Conservation (phyloP, 1,140 invertebrate species). For the Bombus confusus region DNA sequence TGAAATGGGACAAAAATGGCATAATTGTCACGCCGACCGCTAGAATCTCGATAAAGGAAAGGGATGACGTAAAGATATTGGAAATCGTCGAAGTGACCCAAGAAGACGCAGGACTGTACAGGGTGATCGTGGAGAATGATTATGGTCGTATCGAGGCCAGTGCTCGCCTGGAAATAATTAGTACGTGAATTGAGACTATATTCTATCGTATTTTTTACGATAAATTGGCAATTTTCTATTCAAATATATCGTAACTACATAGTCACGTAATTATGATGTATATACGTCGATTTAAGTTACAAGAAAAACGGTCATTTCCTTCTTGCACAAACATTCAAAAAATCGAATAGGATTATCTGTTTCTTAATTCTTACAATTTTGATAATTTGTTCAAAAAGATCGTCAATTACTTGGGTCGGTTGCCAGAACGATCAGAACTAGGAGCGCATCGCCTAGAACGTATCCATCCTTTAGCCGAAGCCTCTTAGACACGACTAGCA, state of each 20-base stretch:
- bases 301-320: too few relatives aligned
- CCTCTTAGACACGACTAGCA: slow-evolving; percentile 78
- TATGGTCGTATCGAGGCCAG: slow-evolving; percentile 91
- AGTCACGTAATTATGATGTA: not conserved
- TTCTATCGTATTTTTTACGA: not conserved
- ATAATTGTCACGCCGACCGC: slow-evolving; percentile 85
- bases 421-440: slow-evolving; percentile 78
- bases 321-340: not conserved
- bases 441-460: slow-evolving; percentile 78
- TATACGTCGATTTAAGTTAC: not conserved
- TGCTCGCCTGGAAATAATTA: slow-evolving; percentile 91
- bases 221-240: not conserved
- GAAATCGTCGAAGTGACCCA: slow-evolving; percentile 89
- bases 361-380: not conserved
- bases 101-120: slow-evolving; percentile 92
- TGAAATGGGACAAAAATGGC: slow-evolving; percentile 92
- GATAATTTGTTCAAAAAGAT: slow-evolving; percentile 8
- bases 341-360: not conserved
- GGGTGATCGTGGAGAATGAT: slow-evolving; percentile 91
- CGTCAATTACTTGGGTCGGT: slow-evolving; percentile 60
- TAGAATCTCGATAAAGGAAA: slow-evolving; percentile 88
- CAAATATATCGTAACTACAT: not conserved
- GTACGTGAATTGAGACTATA: slow-evolving; percentile 75
- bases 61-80: slow-evolving; percentile 89
- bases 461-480: slow-evolving; percentile 80